phyloP scores from a whole-genome alignment of 2,888 invertebrate genomes.

The Zonitis immaculata region DNA sequence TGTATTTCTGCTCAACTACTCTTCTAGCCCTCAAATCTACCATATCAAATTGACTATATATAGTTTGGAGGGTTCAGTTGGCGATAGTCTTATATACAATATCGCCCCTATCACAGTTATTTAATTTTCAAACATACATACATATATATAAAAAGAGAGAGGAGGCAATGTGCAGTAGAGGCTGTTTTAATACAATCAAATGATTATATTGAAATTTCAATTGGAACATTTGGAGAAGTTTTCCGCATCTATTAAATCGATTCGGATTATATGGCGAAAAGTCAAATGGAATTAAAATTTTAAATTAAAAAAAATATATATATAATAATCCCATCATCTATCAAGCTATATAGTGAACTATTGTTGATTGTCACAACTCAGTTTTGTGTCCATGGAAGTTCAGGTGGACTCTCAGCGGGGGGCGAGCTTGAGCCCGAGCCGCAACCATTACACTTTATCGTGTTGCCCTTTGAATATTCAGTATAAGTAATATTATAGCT shows the following conservation, averaged over 20 bases:
- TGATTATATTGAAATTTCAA: background rate
- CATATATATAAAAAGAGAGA: too few relatives aligned
- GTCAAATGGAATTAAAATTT: background rate
- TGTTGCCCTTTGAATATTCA: too few relatives aligned
- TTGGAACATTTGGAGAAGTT: background rate
- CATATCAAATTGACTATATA: conserved; percentile 37
- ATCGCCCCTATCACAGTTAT: conserved; percentile 32
- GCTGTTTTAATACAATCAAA: background rate
- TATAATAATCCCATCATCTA: too few relatives aligned
- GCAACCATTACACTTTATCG: too few relatives aligned
- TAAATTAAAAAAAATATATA: too few relatives aligned
- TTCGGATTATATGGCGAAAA: background rate
- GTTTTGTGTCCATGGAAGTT: too few relatives aligned
- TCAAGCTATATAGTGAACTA: too few relatives aligned
- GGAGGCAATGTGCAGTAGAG: background rate
- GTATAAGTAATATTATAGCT: too few relatives aligned
- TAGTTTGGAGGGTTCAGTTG: conserved; percentile 23
- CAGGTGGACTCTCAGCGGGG: too few relatives aligned
- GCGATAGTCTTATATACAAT: conserved; percentile 31
- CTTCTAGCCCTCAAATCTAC: conserved; percentile 31
- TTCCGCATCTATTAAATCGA: background rate
- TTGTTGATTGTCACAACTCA: too few relatives aligned
- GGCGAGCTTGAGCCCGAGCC: too few relatives aligned
- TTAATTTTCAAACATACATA: conserved; percentile 31
- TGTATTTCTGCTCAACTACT: conserved; percentile 17